phyloP scores from a whole-genome alignment of 37 sponge, comb jelly and placozoan genomes.

The Crambe crambe region DNA sequence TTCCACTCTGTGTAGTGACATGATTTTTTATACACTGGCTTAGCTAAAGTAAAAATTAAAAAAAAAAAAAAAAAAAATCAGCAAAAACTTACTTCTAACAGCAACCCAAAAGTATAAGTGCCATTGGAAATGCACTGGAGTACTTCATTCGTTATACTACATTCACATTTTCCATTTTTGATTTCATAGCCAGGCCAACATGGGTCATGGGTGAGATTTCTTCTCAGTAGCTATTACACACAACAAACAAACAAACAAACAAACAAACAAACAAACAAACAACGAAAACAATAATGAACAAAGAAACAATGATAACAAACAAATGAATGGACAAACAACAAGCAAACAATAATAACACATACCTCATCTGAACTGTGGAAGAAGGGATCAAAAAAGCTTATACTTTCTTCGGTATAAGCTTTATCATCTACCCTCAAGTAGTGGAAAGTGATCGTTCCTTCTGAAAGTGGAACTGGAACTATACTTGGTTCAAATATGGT shows the following conservation, averaged over 20 bases:
- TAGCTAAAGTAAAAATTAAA: not conserved
- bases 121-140: not conserved
- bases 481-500: conserved; percentile 3
- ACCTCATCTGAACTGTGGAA: no score
- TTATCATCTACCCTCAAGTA: not conserved
- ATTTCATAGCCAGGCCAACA: conserved; percentile 10
- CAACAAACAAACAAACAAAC: no score
- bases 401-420: not conserved
- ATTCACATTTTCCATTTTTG: not conserved
- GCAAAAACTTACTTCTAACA: conserved; percentile 5
- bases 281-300: no score
- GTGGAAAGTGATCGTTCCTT: not conserved
- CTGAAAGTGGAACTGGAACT: not conserved
- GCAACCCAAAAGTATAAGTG: not conserved
- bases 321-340: no score
- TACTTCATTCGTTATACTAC: not conserved
- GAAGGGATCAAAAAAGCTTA: no score
- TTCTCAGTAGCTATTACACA: no score
- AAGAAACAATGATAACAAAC: no score
- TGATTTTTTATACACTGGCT: not conserved
- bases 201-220: not conserved
- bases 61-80: no score
- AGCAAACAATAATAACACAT: no score
- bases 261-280: no score
- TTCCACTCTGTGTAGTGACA: conserved; percentile 8